A percentile compares a stretch with the other conserved stretches of the same genome.
These are phyloP conservation scores for Achlya flavicornis DNA, from an alignment of 2,888 invertebrate species.

Conservation along the genomic window DNA sequence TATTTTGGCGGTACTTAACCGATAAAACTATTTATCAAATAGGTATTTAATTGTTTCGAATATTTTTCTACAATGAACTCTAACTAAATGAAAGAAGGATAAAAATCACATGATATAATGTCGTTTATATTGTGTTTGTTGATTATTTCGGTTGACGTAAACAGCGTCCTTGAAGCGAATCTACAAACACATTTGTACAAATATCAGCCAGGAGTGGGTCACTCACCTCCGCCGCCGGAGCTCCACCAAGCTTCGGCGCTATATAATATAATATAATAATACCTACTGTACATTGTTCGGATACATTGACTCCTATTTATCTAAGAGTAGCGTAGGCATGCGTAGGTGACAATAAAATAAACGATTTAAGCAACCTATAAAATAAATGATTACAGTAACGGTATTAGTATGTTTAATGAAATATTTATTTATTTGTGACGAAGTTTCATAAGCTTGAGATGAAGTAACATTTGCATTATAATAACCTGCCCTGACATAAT, in stretches of 20 bases:
- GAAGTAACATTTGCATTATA: no score
- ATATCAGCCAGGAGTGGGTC: slow-evolving; percentile 67
- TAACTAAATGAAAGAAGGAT: slow-evolving; percentile 45
- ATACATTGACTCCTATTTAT: slow-evolving; percentile 38
- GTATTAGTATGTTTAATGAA: neutral
- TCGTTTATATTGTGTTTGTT: slow-evolving; percentile 43
- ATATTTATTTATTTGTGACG: neutral
- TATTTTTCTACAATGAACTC: slow-evolving; percentile 34
- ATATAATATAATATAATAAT: neutral
- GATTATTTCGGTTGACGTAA: slow-evolving; percentile 71
- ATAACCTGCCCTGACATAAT: no score
- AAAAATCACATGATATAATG: slow-evolving; percentile 38
- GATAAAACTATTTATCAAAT: slow-evolving; percentile 21
- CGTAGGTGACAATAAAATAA: slow-evolving; percentile 43
- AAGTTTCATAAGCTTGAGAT: no score
- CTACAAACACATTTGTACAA: slow-evolving; percentile 77
- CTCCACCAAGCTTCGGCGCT: slow-evolving; percentile 25
- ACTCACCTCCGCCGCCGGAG: slow-evolving; percentile 58
- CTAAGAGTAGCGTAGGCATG: slow-evolving; percentile 22
- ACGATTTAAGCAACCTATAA: slow-evolving; percentile 40
- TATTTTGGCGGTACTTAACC: slow-evolving; percentile 15
- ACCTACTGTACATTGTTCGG: slow-evolving; percentile 31
- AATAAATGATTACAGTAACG: slow-evolving; percentile 16
- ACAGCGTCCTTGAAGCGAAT: slow-evolving; percentile 73
- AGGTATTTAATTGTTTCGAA: slow-evolving; percentile 20